These are phyloP conservation scores for Riptortus pedestris DNA, from an alignment of 1,140 invertebrate genomes.

Conservation along the genomic window DNA sequence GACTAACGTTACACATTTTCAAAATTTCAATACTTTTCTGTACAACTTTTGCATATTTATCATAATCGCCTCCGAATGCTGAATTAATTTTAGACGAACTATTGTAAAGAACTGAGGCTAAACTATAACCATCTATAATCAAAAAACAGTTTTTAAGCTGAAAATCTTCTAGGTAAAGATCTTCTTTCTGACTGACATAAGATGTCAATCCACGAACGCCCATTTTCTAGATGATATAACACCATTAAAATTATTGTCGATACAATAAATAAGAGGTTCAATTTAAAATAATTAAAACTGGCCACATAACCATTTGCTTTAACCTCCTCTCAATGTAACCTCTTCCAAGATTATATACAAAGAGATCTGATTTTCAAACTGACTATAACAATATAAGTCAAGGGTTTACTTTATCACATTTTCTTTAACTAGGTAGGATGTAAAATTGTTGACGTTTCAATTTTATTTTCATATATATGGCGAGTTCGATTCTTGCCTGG, in stretches of 20 bases:
- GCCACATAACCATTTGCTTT: no score
- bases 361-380: no score
- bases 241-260: neutral
- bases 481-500: no score
- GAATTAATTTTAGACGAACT: constrained; percentile 49
- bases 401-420: no score
- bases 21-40: constrained; percentile 60
- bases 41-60: constrained; percentile 53
- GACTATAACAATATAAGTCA: no score
- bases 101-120: constrained; percentile 62
- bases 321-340: no score
- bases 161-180: constrained; percentile 50
- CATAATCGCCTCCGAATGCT: constrained; percentile 79
- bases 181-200: constrained; percentile 57
- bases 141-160: constrained; percentile 57
- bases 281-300: no score
- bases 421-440: no score
- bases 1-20: constrained; percentile 57
- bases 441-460: no score
- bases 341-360: no score
- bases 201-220: constrained; percentile 71
- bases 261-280: neutral
- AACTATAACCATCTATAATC: constrained; percentile 72
- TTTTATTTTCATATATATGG: no score
- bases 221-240: constrained; percentile 45